Evolutionary conservation across 2,113 vertebrate genomes (phyloP), one percentile per base, ranked within the genome.

Genomic region (Hemicordylus capensis): DNA sequence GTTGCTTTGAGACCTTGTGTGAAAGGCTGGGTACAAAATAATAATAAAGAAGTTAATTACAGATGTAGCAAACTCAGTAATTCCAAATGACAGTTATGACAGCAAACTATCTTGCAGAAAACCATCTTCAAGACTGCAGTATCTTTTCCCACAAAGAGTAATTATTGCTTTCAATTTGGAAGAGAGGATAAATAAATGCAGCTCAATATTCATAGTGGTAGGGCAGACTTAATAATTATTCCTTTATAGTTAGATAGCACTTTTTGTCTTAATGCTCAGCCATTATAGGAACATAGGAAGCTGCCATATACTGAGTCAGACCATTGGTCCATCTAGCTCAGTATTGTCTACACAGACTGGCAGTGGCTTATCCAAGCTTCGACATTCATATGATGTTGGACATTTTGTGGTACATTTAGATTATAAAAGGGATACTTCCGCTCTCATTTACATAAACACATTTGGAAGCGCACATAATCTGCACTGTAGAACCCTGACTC

Each of bases 21-120:
- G n/a, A n/a, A n/a, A n/a, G n/a, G n/a, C n/a, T n/a, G n/a, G n/a
- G n/a, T n/a, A n/a, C n/a, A n/a, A n/a, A n/a, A n/a, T n/a, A n/a
- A n/a, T n/a, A n/a, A n/a, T n/a, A n/a, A n/a, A n/a, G n/a, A n/a
- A n/a, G n/a, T n/a, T n/a, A n/a, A n/a, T n/a, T n/a, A n/a, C n/a
- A n/a, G 56, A 58, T 73, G 51, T n/a, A 73, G 0, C 5, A 59
- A 34, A 0, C 1, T 19, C 69, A 85, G 17, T 34, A 54, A 58
- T 87, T 90, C 67, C 81, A 85, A 77, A 91, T 80, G 12, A 17
- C 73, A 80, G 75, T 91, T 88, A 58, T 22, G 86, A 89, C 34
- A 70, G 70, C 89, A 80, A 90, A 37, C 0, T n/a, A 63, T 61
- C 39, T 48, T 28, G 39, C 15, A 72, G 48, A 59, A 90, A 81